Evolutionary conservation across 2,113 vertebrate species (phyloP), one percentile per base, ranked within the genome.

Genomic region (Naja naja): DNA sequence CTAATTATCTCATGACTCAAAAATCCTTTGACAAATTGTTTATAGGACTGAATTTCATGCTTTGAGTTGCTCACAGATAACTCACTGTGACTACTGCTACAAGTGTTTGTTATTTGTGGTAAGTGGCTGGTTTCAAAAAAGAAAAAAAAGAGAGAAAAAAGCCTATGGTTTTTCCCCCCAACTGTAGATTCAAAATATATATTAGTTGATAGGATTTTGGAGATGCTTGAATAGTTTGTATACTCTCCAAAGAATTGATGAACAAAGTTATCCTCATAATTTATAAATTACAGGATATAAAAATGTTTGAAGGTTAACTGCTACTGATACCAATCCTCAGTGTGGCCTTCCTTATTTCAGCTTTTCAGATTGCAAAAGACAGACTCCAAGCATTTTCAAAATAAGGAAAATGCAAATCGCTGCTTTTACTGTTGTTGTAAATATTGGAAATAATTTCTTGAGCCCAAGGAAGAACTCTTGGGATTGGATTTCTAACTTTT

Each of bases 1-100:
- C 56, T 89, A 0, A 92, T 92, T 92, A 94, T 95, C 87, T 91
- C 69, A 87, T 94, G 91, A 88, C 49, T 95, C 91, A 85, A 91
- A 92, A 92, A 39, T 85, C 93, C 85, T 89, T 14, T 92, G 54
- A 56, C 12, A 56, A 30, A 9, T 43, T 55, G 85, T 90, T 93
- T 94, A 89, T 55, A 54, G 47, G 1, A 0, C 1, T 85, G 0
- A 88, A 94, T 92, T 96, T 95, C 58, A 90, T 47, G 64, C 54
- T 91, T 3, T 90, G 64, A 93, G 81, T 96, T 2, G 49, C 56
- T 94, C 91, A 27, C 89, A 85, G 94, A 54, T 94, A 92, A 93
- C 91, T 93, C 91, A 27, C 89, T 16, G 86, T 88, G 87, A 85
- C 30, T 91, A 1, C 60, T 91, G 30, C 88, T 92, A 55, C 20